Base-by-base conservation (phyloP, 2,113 vertebrate species). In the Pleuronectes platessa region DNA sequence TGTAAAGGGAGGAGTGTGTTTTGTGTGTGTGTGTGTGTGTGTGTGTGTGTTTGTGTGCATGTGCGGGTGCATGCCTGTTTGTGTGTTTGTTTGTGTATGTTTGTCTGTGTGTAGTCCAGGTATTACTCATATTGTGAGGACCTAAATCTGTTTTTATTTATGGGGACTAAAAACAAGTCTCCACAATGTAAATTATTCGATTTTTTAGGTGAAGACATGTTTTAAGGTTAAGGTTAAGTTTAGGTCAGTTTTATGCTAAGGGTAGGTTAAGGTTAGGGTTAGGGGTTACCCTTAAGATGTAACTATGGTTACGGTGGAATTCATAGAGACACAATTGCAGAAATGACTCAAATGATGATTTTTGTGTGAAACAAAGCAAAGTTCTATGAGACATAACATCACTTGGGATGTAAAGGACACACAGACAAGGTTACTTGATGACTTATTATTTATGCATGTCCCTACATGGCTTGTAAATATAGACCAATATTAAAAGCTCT, bases 401-500 rank as follows among this genome's bases (percentile, higher is more conserved):
- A 82, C 71, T 47, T 49, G 69, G 85, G 75, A 81, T 79, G 76
- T 82, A 63, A 67, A 78, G 66, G 77, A 73, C 83, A 68, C 65
- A 27, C 54, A 61, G 73, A 87, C 79, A 79, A 75, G 74, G 77
- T 80, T 83, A 86, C 79, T 87, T 76, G 67, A 71, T 37, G 71
- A 71, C 68, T 55, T 80, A 90, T 92, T 78, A 86, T 89, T 90
- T 85, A 92, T 92, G 66, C 78, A 92, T 90, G 71, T 60, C 68
- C 35, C 63, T 79, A 77, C 88, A 84, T 53, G 67, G 42, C 7
- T 78, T 47, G 82, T 92, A 89, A 91, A 91, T 88, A 88, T 80
- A 85, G 83, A 68, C 78, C 69, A 81, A 83, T 85, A 90, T 90
- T 84, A 91, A 92, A 89, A 86, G 86, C 85, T 88, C 60, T 64